Conservation (phyloP, 1,140 invertebrate genomes). For the Diorhabda carinulata region DNA sequence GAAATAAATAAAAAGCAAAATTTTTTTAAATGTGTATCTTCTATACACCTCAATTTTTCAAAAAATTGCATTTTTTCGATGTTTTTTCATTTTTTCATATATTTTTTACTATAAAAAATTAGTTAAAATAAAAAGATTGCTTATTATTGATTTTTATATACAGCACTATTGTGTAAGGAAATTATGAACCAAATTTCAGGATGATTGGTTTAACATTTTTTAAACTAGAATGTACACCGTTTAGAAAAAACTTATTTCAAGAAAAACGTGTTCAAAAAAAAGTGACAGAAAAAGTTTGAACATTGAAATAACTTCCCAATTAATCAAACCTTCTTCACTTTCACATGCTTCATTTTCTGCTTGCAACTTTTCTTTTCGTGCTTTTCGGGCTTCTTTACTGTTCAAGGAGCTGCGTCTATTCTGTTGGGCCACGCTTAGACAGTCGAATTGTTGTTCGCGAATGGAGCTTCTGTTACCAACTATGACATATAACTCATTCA, state of each 20-base stretch:
- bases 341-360: neutral
- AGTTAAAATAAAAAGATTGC: too few species aligned
- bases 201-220: neutral
- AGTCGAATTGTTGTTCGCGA: neutral
- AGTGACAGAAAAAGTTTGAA: neutral
- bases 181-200: too few species aligned
- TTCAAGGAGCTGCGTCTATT: neutral
- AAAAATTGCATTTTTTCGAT: too few species aligned
- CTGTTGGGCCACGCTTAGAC: neutral
- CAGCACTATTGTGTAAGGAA: too few species aligned
- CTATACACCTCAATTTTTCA: too few species aligned
- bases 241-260: neutral
- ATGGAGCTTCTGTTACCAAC: neutral
- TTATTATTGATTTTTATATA: too few species aligned
- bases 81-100: too few species aligned
- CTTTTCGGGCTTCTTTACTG: neutral
- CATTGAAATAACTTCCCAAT: neutral
- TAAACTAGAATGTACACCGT: neutral
- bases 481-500: too few species aligned
- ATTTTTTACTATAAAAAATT: too few species aligned
- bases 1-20: neutral
- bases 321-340: neutral
- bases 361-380: neutral
- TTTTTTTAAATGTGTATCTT: too few species aligned
- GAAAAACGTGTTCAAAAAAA: neutral